Conservation (phyloP, 2,797 vertebrate genomes). For the Sebastes steindachneri region DNA sequence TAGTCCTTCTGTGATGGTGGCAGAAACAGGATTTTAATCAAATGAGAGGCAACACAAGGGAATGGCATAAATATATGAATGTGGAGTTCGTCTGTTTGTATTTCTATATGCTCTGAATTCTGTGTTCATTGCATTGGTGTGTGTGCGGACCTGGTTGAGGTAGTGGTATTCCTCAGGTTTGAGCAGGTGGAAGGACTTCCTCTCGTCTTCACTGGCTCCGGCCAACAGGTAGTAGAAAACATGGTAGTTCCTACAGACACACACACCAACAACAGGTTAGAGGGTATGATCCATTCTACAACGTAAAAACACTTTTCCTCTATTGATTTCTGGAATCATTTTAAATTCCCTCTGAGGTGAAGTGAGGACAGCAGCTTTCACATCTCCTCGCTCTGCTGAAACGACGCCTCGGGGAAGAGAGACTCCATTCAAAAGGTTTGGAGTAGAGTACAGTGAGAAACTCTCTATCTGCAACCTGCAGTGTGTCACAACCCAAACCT, state of each 20-base stretch:
- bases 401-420: not conserved
- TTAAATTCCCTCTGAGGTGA: constrained; percentile 8
- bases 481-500: constrained; percentile 14
- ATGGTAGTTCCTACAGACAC: constrained; percentile 88
- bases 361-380: constrained; percentile 5
- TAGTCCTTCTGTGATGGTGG: not conserved
- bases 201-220: constrained; percentile 91
- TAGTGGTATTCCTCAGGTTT: constrained; percentile 93
- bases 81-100: not conserved
- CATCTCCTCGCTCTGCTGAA: not conserved
- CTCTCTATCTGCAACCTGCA: not conserved
- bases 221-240: constrained; percentile 87
- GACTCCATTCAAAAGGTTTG: not conserved
- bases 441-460: not conserved
- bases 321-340: not conserved
- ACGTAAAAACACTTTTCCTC: not conserved
- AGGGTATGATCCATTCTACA: not conserved
- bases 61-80: not conserved
- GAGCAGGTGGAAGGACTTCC: constrained; percentile 90
- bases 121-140: not conserved
- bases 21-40: not conserved
- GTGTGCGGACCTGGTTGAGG: constrained; percentile 88
- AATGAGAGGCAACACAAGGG: not conserved
- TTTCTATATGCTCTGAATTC: not conserved
- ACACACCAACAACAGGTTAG: not conserved